Percentiles rank a stretch among this genome's conserved stretches.
These are phyloP conservation scores for Actias luna DNA, from an alignment of 2,888 invertebrate genomes.

Conservation along the genomic window DNA sequence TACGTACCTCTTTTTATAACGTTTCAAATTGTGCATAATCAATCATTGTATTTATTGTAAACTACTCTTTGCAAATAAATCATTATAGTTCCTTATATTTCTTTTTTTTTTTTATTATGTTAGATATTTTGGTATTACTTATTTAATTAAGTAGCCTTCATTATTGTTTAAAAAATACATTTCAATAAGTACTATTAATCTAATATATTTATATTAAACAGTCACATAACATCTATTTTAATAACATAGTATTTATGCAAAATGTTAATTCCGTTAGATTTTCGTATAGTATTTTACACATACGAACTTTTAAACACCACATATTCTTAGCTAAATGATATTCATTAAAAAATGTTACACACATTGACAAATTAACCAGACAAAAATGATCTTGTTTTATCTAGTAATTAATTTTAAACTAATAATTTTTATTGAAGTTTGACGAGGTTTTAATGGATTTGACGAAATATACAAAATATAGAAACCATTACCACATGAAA, in stretches of 20 bases:
- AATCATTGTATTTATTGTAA: too few relatives aligned
- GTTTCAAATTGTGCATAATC: too few relatives aligned
- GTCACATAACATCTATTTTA: neutral
- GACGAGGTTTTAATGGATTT: neutral
- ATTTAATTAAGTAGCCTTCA: neutral
- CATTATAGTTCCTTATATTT: too few relatives aligned
- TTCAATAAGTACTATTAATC: neutral
- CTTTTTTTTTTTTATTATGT: too few relatives aligned
- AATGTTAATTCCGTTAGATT: neutral
- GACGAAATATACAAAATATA: neutral
- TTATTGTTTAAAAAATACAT: neutral
- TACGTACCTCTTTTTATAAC: too few relatives aligned
- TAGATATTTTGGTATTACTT: neutral
- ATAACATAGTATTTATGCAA: neutral
- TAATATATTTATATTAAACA: neutral
- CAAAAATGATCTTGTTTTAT: neutral
- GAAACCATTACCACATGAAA: neutral
- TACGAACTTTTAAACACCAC: neutral
- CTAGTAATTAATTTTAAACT: neutral
- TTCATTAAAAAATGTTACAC: constrained; percentile 8
- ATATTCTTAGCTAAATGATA: neutral
- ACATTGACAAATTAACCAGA: neutral
- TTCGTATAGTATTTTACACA: neutral
- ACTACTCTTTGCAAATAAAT: too few relatives aligned
- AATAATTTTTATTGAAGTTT: neutral